Evolutionary conservation across 2,113 vertebrate genomes (phyloP), one percentile per base, ranked within the genome.

Genomic region (Semnopithecus entellus): DNA sequence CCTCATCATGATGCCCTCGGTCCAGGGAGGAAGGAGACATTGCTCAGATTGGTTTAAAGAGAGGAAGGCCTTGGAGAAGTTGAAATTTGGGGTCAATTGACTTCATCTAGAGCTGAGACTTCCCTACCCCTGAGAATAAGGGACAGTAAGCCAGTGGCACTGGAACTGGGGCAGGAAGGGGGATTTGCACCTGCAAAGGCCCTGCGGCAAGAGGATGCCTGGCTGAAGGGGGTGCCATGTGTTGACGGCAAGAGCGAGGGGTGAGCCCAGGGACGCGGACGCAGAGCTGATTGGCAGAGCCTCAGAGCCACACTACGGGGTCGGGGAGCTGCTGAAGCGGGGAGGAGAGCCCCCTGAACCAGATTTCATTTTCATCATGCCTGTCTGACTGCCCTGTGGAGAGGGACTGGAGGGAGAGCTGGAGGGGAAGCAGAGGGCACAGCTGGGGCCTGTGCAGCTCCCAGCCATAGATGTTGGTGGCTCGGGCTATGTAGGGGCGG

Each of bases 311-410:
- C 0, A 5, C 1, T 7, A 1, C 0, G 4, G 88, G 32, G 8
- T 2, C 8, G 0, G 40, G 59, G n/a, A 78, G 35, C 6, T 14
- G 1, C 17, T 0, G 22, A 50, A 0, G 0, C 6, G n/a, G 68
- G n/a, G 25, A 12, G 38, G 48, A 76, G 30, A 1, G 18, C 23
- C 72, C 11, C 23, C 4, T 1, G 11, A 43, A 13, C 10, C 22
- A 16, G 84, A 25, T 38, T 75, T 23, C 48, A 5, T 68, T 40
- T 52, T 9, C 57, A 8, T 30, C 11, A 5, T 22, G 4, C 0
- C 12, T 70, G 45, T 70, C 11, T 45, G 32, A 79, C 25, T 18
- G 11, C 14, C 57, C 18, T 3, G 1, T 17, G 38, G 38, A 45
- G 70, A 78, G 23, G 38, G 48, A 9, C 9, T 16, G 57, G 27